Evolutionary conservation across 2,888 invertebrate species (phyloP), one percentile per base, ranked within the genome.

Genomic region (Rotaria macrura): DNA sequence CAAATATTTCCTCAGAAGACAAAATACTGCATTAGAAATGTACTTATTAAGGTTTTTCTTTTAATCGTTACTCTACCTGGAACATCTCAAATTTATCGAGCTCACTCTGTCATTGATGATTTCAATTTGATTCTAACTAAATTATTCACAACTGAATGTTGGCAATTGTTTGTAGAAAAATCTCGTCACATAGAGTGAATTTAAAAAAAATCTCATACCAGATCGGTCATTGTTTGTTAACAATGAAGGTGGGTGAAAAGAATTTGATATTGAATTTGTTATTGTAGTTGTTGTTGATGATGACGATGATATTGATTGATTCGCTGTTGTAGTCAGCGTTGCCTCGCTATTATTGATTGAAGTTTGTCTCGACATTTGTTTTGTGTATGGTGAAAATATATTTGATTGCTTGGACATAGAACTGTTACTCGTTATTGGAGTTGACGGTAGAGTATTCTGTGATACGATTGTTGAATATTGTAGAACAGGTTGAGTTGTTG

Each of bases 401-500:
- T 43, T 40, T 14, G 40, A 40, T 74, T 74, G 74, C 43, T 79
- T 79, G 2, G 79, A 43, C 7, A 23, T 0, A 4, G 43, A 23
- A 5, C 2, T 79, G 25, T 12, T 79, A 43, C 14, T 40, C 3
- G 79, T 79, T 25, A n/a, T 79, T 79, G 79, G 25, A 14, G 79
- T 43, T 40, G 40, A 43, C n/a, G 79, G 40, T 43, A 25, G 10
- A 1, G 79, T 43, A 43, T 79, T 79, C n/a, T 79, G 79, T 79
- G 79, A 79, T 10, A 79, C 79, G n/a, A 79, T 79, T 10, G 79
- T 43, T 40, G 79, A 40, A 43, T 79, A 79, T 43, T 79, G 79
- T 79, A 79, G 25, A n/a, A 79, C 43, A 43, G 79, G 79, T n/a
- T 25, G 43, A 7, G 43, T 79, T n/a, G 79, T 43, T 79, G 79